phyloP scores from a whole-genome alignment of 2,888 invertebrate genomes.

The Orthosia incerta region DNA sequence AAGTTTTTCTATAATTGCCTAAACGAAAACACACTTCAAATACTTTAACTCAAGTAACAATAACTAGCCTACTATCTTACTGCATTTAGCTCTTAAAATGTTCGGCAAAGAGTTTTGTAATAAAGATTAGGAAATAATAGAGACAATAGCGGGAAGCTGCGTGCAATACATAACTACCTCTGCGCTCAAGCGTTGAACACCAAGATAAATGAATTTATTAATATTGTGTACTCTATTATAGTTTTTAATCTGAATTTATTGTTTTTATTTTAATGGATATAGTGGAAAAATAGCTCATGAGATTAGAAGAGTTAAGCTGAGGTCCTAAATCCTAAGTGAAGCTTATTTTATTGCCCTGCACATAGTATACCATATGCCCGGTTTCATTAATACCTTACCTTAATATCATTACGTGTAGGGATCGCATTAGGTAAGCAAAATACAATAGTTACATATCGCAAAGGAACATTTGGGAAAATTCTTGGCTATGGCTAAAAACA shows the following conservation, averaged over 20 bases:
- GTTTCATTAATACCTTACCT: background rate
- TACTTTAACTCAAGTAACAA: conserved; percentile 21
- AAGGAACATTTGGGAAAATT: no score
- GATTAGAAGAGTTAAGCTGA: no score
- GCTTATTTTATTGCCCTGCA: no score
- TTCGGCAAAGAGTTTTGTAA: conserved; percentile 36
- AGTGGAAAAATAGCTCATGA: background rate
- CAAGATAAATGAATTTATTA: conserved; percentile 68
- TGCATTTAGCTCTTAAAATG: conserved; percentile 35
- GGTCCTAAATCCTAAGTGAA: background rate
- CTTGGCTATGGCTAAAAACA: no score
- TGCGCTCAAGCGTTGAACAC: conserved; percentile 68
- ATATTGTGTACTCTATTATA: conserved; percentile 53
- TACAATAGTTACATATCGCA: no score
- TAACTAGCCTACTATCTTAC: conserved; percentile 26
- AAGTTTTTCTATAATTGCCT: background rate
- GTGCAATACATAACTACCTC: conserved; percentile 69
- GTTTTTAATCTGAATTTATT: conserved; percentile 41
- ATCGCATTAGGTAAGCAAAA: no score
- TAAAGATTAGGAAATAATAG: conserved; percentile 35
- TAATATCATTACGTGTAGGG: no score
- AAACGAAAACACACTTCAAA: background rate
- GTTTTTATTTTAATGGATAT: conserved; percentile 31
- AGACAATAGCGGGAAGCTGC: conserved; percentile 55
- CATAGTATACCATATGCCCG: background rate